Evolutionary conservation across 2,113 vertebrate species (phyloP).

Genomic region (Xiphias gladius): DNA sequence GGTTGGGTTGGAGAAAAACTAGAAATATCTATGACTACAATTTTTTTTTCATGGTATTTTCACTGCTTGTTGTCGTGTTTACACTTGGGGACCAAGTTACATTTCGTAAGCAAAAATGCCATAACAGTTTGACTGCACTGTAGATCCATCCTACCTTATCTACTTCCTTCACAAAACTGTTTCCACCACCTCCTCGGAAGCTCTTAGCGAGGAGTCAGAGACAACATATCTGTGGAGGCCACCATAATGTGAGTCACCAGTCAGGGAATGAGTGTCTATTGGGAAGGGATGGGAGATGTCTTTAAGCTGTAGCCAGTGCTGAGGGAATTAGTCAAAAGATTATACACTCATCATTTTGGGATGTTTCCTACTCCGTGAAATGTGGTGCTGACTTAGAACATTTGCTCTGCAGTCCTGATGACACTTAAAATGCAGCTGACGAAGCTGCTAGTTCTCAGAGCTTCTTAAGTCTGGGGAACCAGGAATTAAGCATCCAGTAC

Average conservation of each 20-base stretch:
- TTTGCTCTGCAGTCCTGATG: conserved; percentile 83
- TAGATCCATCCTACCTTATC: conserved; percentile 78
- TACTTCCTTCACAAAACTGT: conserved; percentile 75
- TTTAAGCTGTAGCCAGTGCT: conserved; percentile 85
- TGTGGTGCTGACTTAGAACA: conserved; percentile 85
- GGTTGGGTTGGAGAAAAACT: conserved; percentile 28
- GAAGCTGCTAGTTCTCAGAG: conserved; percentile 80
- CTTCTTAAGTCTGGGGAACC: conserved; percentile 80
- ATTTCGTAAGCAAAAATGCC: conserved; percentile 74
- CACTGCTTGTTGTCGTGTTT: conserved; percentile 66
- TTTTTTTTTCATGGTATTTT: conserved; percentile 40
- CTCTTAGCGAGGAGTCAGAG: conserved; percentile 74
- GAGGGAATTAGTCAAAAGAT: conserved; percentile 87
- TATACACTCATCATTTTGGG: conserved; percentile 87
- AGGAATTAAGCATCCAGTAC: conserved; percentile 75
- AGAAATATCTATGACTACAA: conserved; percentile 43
- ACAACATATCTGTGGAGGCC: conserved; percentile 80
- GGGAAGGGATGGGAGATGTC: conserved; percentile 82
- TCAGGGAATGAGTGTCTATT: conserved; percentile 81
- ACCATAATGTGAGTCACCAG: conserved; percentile 84
- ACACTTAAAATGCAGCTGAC: conserved; percentile 86
- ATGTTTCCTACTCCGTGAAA: conserved; percentile 83
- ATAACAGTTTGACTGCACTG: conserved; percentile 72
- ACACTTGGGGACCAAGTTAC: conserved; percentile 62
- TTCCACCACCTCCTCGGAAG: conserved; percentile 73